Evolutionary conservation across 2,113 vertebrate genomes (phyloP).

Genomic region (Amblyopsis rosae): DNA sequence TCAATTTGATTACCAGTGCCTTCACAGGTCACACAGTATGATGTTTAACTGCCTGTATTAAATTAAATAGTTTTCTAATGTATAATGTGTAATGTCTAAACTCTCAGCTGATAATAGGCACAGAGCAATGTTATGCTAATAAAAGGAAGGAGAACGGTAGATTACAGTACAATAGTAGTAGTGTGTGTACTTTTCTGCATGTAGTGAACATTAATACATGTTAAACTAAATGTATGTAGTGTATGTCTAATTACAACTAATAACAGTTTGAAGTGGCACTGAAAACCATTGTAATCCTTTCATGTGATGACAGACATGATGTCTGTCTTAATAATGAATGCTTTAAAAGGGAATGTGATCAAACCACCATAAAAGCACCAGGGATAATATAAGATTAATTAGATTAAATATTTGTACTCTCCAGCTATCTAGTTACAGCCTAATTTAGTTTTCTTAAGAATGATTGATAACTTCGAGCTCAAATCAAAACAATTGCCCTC

Average conservation of each 20-base stretch:
- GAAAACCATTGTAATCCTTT: slow-evolving; percentile 4
- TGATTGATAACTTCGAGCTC: too few species aligned
- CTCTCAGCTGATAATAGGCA: not conserved
- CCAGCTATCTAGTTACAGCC: not conserved
- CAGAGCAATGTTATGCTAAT: not conserved
- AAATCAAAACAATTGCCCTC: too few species aligned
- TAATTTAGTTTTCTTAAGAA: too few species aligned
- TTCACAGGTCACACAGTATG: not conserved
- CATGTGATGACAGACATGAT: not conserved
- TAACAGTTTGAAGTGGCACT: not conserved
- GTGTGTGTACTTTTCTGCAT: not conserved
- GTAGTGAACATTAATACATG: not conserved
- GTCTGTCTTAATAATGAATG: not conserved
- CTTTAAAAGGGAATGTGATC: not conserved
- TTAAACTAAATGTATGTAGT: not conserved
- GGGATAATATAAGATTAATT: not conserved
- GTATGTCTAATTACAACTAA: not conserved
- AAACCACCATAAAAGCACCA: not conserved
- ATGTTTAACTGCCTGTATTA: slow-evolving; percentile 10
- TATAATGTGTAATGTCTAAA: too few species aligned
- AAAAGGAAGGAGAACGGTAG: not conserved
- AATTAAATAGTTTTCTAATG: not conserved
- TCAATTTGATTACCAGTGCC: not conserved
- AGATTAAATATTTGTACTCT: not conserved
- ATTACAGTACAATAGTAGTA: not conserved